Evolutionary conservation across 1,140 invertebrate genomes (phyloP).

Genomic region (Vollenhovia emeryi): DNA sequence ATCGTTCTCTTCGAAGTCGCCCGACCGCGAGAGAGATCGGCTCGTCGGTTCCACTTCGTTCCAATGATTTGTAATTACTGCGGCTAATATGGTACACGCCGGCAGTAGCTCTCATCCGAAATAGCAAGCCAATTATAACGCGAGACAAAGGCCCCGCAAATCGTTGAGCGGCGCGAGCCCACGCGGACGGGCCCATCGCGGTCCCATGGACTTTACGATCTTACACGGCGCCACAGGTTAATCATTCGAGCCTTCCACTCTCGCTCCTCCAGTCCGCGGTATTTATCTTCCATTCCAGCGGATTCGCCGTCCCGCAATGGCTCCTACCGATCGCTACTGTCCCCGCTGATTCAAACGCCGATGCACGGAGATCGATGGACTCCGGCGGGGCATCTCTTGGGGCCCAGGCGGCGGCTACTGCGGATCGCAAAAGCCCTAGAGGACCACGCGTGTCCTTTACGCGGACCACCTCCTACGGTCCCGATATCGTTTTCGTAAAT

Average conservation of each 20-base stretch:
- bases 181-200: slow-evolving; percentile 58
- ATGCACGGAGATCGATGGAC: slow-evolving; percentile 60
- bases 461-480: slow-evolving; percentile 60
- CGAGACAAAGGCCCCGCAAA: slow-evolving; percentile 62
- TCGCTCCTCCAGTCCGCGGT: slow-evolving; percentile 24
- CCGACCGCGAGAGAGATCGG: slow-evolving; percentile 34
- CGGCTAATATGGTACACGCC: slow-evolving; percentile 71
- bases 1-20: slow-evolving; percentile 17
- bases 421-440: slow-evolving; percentile 61
- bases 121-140: slow-evolving; percentile 2
- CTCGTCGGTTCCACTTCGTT: slow-evolving; percentile 55
- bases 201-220: slow-evolving; percentile 75
- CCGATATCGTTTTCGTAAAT: slow-evolving; percentile 66
- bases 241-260: slow-evolving; percentile 71
- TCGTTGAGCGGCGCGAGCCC: not conserved
- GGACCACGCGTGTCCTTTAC: slow-evolving; percentile 19
- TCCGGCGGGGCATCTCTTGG: not conserved
- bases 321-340: slow-evolving; percentile 64
- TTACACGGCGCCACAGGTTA: slow-evolving; percentile 75
- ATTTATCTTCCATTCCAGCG: slow-evolving; percentile 27
- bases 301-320: slow-evolving; percentile 11
- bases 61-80: slow-evolving; percentile 79
- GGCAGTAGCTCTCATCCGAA: slow-evolving; percentile 64
- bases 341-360: slow-evolving; percentile 47
- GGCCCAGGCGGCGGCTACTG: not conserved